Conservation (phyloP, 1,140 invertebrate species). For the Plutomurus gul region DNA sequence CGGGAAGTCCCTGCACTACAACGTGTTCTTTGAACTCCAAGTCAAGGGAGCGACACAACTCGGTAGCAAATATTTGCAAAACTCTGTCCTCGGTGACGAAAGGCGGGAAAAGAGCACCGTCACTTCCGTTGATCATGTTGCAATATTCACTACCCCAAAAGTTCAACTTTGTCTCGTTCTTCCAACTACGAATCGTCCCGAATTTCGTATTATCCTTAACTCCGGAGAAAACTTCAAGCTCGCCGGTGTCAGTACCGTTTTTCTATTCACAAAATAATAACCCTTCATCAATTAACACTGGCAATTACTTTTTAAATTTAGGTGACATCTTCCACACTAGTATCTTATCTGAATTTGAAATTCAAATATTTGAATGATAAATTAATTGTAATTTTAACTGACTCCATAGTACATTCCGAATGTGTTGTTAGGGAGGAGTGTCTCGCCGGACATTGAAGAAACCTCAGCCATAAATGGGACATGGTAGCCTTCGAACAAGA, state of each 20-base stretch:
- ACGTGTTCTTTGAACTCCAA: constrained; percentile 27
- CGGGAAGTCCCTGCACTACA: constrained; percentile 25
- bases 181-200: constrained; percentile 21
- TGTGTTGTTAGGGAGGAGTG: constrained; percentile 33
- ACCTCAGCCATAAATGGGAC: constrained; percentile 34
- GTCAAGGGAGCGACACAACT: constrained; percentile 35
- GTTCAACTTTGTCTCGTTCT: neutral
- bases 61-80: constrained; percentile 31
- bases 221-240: constrained; percentile 36
- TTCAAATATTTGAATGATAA: neutral
- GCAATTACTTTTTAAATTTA: neutral
- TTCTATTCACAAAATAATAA: constrained; percentile 19
- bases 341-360: neutral
- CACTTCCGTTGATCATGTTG: constrained; percentile 38
- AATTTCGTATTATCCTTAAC: constrained; percentile 35
- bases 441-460: neutral
- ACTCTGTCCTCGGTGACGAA: constrained; percentile 31
- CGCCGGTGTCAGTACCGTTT: constrained; percentile 38
- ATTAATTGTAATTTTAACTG: neutral
- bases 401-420: constrained; percentile 46
- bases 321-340: too few species aligned
- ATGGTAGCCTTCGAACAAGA: constrained; percentile 19
- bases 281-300: neutral
- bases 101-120: constrained; percentile 32
- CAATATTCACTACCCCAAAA: constrained; percentile 41